Evolutionary conservation across 1,140 invertebrate genomes (phyloP).

Genomic region (Chironomus tepperi): DNA sequence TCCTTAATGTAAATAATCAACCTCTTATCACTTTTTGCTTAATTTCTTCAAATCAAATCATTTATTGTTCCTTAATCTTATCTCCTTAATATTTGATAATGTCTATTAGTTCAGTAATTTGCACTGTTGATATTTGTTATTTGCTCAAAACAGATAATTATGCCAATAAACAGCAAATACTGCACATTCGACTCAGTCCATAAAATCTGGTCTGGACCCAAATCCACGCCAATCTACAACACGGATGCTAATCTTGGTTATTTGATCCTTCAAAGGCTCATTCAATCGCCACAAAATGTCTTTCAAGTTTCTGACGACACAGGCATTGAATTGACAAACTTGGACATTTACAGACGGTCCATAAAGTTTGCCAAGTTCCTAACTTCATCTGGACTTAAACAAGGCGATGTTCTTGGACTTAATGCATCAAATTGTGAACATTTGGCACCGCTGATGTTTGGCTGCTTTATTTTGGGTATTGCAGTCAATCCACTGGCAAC

Average conservation of each 20-base stretch:
- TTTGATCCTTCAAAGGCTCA: background rate
- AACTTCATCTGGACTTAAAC: background rate
- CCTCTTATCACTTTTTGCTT: too few species aligned
- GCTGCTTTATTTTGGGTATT: background rate
- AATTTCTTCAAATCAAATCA: too few species aligned
- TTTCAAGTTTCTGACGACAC: background rate
- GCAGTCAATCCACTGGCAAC: conserved; percentile 19
- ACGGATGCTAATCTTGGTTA: background rate
- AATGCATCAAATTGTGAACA: conserved; percentile 15
- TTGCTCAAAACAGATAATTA: too few species aligned
- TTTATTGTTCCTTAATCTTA: too few species aligned
- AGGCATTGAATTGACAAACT: background rate
- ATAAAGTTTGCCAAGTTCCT: conserved; percentile 6
- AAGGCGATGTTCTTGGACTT: conserved; percentile 14
- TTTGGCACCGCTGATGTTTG: conserved; percentile 21
- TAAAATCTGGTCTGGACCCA: background rate
- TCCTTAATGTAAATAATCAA: too few species aligned
- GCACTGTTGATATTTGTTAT: too few species aligned
- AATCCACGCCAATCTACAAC: background rate
- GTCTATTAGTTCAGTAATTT: too few species aligned
- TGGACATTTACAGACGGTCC: background rate
- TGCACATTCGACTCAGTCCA: too few species aligned
- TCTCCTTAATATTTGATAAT: too few species aligned
- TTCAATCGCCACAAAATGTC: background rate
- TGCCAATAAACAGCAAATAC: too few species aligned